These are phyloP conservation scores for Euwallacea fornicatus DNA, from an alignment of 1,140 invertebrate genomes.

Conservation along the genomic window DNA sequence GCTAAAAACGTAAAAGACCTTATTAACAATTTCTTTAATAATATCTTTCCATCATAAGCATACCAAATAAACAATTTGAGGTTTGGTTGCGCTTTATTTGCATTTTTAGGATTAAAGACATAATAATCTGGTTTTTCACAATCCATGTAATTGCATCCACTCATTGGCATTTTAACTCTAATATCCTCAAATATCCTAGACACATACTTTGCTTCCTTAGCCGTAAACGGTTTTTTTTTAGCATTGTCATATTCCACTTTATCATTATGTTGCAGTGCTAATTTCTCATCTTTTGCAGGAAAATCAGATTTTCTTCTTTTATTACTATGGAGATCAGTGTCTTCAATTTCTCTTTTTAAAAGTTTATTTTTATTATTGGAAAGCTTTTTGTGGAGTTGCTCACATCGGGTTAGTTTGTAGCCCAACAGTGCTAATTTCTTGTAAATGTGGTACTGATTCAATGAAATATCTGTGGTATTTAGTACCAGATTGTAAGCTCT, in stretches of 20 bases:
- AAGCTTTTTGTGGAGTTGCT: constrained; percentile 14
- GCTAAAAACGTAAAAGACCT: not conserved
- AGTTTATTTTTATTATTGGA: constrained; percentile 9
- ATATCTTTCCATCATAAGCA: constrained; percentile 3
- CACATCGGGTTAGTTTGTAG: constrained; percentile 39
- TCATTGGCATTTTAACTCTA: constrained; percentile 23
- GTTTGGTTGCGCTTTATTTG: constrained; percentile 26
- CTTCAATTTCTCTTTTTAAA: not conserved
- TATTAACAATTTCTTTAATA: too few species aligned
- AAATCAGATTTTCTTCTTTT: not conserved
- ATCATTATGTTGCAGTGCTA: not conserved
- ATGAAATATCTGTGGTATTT: constrained; percentile 29
- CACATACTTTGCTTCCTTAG: constrained; percentile 14
- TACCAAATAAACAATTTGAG: constrained; percentile 42
- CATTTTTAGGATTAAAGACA: constrained; percentile 36
- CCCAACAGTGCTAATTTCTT: constrained; percentile 47
- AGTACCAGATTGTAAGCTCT: constrained; percentile 47
- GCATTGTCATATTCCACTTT: not conserved
- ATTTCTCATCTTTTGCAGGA: not conserved
- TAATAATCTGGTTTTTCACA: constrained; percentile 38
- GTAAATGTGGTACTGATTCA: constrained; percentile 46
- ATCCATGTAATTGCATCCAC: not conserved
- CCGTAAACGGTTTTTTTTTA: not conserved
- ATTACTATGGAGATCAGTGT: too few species aligned
- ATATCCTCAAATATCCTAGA: constrained; percentile 30